Percentiles rank a stretch among this genome's conserved stretches.
phyloP scores from a whole-genome alignment of 2,797 vertebrate species.

The Spizella passerina region DNA sequence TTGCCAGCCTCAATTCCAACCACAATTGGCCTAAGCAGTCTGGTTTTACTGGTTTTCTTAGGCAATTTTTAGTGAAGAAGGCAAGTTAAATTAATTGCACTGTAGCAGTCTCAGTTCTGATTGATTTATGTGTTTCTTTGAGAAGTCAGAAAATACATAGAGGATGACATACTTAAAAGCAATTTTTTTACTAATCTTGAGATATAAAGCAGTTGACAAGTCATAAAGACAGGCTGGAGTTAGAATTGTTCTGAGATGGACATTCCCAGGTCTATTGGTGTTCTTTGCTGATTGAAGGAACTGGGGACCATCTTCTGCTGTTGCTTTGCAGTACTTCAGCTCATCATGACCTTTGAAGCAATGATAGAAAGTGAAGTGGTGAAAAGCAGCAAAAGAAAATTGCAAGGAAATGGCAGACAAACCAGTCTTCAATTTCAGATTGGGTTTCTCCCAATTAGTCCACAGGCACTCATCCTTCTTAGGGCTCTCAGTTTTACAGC shows the following conservation, averaged over 20 bases:
- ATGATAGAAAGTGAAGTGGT: background rate
- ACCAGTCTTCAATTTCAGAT: background rate
- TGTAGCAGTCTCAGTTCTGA: background rate
- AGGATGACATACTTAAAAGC: background rate
- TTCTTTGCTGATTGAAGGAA: background rate
- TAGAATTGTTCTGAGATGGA: background rate
- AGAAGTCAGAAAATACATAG: background rate
- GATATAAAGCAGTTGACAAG: background rate
- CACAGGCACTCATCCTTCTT: background rate
- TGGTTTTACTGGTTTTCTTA: conserved; percentile 3
- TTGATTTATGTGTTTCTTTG: background rate
- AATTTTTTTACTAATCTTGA: background rate
- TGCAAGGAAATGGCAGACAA: background rate
- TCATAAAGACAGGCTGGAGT: background rate
- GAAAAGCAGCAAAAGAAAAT: background rate
- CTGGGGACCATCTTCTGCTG: background rate
- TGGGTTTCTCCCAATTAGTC: background rate
- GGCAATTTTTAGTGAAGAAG: background rate
- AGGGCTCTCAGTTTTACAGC: background rate
- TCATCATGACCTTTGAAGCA: background rate
- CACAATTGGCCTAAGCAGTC: background rate
- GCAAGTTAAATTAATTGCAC: background rate
- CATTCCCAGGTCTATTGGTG: background rate
- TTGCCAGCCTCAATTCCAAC: background rate
- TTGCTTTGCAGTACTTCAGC: background rate